Percentiles rank a stretch among this genome's conserved stretches.
These are phyloP conservation scores for Unio pictorum DNA, from an alignment of 2,888 invertebrate species.

Conservation along the genomic window DNA sequence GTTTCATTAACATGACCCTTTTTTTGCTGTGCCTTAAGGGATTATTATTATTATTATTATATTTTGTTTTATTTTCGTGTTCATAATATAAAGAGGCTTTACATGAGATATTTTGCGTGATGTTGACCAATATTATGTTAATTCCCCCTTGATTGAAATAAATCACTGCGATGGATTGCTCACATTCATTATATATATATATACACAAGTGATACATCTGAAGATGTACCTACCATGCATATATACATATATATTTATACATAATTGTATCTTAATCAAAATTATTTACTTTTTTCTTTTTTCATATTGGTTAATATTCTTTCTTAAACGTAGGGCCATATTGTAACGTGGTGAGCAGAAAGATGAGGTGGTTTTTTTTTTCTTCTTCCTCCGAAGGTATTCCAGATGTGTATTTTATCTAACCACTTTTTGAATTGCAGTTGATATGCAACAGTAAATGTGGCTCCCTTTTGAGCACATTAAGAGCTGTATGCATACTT, in stretches of 20 bases:
- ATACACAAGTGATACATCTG: constrained; percentile 5
- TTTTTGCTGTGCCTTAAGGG: constrained; percentile 67
- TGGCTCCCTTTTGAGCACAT: constrained; percentile 68
- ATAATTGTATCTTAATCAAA: constrained; percentile 47
- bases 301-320: constrained; percentile 40
- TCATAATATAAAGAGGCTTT: constrained; percentile 60
- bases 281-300: constrained; percentile 35
- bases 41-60: constrained; percentile 52
- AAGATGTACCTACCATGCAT: constrained; percentile 35
- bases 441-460: constrained; percentile 34
- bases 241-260: constrained; percentile 38
- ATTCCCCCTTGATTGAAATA: constrained; percentile 15
- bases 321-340: constrained; percentile 33
- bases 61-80: constrained; percentile 57
- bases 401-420: constrained; percentile 49
- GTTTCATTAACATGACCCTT: constrained; percentile 54
- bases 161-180: constrained; percentile 29
- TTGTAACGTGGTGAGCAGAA: not conserved
- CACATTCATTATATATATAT: constrained; percentile 22
- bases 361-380: constrained; percentile 1
- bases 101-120: constrained; percentile 58
- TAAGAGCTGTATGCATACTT: constrained; percentile 30
- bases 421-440: constrained; percentile 36
- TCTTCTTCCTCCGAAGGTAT: constrained; percentile 34
- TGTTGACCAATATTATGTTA: constrained; percentile 48